These are phyloP conservation scores for Poeciliopsis infans DNA, from an alignment of 2,797 vertebrate genomes.

Conservation along the genomic window DNA sequence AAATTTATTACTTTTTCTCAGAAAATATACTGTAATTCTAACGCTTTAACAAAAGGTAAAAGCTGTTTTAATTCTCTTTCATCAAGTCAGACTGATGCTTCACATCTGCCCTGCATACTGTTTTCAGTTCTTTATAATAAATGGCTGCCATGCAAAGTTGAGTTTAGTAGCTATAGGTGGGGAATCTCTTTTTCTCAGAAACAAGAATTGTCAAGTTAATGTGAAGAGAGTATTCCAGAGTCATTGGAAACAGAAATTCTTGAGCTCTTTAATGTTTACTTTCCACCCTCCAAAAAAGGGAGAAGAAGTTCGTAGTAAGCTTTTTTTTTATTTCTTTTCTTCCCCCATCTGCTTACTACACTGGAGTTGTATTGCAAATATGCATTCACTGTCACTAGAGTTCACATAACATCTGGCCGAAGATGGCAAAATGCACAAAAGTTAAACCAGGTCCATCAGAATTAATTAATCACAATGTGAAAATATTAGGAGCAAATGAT, in stretches of 20 bases:
- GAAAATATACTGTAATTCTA: background rate
- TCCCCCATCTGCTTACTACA: background rate
- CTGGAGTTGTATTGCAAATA: background rate
- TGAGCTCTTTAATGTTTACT: slow-evolving; percentile 13
- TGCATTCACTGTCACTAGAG: background rate
- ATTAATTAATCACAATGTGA: background rate
- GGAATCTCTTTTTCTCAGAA: slow-evolving; percentile 45
- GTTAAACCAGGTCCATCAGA: background rate
- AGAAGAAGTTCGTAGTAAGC: background rate
- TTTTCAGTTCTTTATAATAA: slow-evolving; percentile 28
- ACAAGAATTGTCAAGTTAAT: slow-evolving; percentile 20
- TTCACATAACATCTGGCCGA: background rate
- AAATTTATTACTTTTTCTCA: background rate
- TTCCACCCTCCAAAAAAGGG: background rate
- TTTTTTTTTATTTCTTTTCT: background rate
- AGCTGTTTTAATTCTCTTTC: slow-evolving; percentile 5
- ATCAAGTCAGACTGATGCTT: slow-evolving; percentile 40
- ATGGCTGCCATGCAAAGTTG: slow-evolving; percentile 21
- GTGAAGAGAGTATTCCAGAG: slow-evolving; percentile 34
- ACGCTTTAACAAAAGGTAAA: background rate
- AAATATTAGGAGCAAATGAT: background rate
- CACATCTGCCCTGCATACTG: slow-evolving; percentile 45
- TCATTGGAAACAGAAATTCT: slow-evolving; percentile 15
- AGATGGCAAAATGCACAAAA: background rate
- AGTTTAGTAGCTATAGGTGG: slow-evolving; percentile 31